phyloP scores from a whole-genome alignment of 2,797 vertebrate genomes.

The Podarcis siculus region DNA sequence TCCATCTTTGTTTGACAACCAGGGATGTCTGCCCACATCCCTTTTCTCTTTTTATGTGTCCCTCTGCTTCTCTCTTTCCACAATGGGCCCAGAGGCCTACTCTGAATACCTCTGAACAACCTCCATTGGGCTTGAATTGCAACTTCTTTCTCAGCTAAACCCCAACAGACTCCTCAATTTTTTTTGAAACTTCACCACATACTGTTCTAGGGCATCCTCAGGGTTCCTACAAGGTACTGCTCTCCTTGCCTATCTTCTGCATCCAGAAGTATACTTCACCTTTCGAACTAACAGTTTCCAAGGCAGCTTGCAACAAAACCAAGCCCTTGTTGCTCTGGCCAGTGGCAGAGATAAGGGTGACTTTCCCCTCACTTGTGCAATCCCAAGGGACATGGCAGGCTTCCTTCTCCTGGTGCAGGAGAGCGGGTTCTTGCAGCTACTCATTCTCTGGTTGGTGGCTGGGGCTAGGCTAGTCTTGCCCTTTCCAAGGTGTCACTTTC shows the following conservation, averaged over 20 bases:
- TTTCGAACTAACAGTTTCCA: background rate
- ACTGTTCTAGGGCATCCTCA: background rate
- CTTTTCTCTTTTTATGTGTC: background rate
- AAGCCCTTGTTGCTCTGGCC: background rate
- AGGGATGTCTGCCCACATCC: background rate
- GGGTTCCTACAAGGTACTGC: fast-evolving
- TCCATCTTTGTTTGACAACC: background rate
- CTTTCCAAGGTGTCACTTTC: background rate
- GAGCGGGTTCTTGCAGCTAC: background rate
- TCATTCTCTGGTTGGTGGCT: background rate
- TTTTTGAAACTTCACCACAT: background rate
- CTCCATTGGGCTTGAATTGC: background rate
- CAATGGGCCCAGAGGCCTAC: background rate
- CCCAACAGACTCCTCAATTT: background rate
- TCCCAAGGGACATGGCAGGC: background rate
- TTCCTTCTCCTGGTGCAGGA: background rate
- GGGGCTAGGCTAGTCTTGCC: background rate
- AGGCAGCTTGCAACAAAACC: background rate
- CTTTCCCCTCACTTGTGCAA: background rate
- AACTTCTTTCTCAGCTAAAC: background rate
- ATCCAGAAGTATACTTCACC: background rate
- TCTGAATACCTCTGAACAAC: background rate
- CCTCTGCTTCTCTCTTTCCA: background rate
- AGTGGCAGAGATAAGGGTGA: background rate
- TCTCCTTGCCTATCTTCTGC: background rate